Percentiles rank a stretch among this genome's conserved stretches.
Evolutionary conservation across 2,797 vertebrate species (phyloP).

Genomic region (Cheirogaleus major): DNA sequence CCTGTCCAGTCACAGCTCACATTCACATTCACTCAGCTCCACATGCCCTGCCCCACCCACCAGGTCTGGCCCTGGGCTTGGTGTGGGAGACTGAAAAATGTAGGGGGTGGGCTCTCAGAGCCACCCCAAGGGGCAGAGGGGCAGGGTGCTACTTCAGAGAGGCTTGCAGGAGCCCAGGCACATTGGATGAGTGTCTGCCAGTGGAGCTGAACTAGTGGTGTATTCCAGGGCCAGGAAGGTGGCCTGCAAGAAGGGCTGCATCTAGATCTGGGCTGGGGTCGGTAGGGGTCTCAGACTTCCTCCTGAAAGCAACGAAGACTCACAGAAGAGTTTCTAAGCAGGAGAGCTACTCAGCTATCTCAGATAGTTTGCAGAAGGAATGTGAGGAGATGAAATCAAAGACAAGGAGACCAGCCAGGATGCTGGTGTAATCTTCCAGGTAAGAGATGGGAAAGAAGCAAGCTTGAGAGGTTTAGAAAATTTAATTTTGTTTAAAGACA

Average conservation of each 20-base stretch:
- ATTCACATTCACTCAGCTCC: not conserved
- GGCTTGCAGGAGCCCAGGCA: not conserved
- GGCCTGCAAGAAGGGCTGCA: not conserved
- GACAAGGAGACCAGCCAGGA: not conserved
- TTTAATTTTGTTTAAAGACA: not conserved
- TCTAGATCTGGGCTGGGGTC: not conserved
- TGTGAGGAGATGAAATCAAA: not conserved
- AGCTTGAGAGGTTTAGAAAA: not conserved
- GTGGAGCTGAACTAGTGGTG: not conserved
- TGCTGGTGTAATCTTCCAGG: not conserved
- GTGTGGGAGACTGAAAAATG: not conserved
- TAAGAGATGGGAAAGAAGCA: not conserved
- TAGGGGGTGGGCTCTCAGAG: not conserved
- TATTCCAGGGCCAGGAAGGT: not conserved
- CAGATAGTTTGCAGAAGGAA: not conserved
- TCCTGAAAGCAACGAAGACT: not conserved
- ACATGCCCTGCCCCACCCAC: not conserved
- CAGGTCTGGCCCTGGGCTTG: not conserved
- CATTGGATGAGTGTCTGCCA: not conserved
- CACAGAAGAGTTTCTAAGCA: not conserved
- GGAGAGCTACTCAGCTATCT: not conserved
- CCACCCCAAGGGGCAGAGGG: not conserved
- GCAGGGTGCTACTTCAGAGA: not conserved
- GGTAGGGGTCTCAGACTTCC: not conserved
- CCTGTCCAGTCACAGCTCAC: not conserved